Percentiles rank a stretch among this genome's conserved stretches.
Evolutionary conservation across 2,113 vertebrate species (phyloP).

Genomic region (Enhydra lutris): DNA sequence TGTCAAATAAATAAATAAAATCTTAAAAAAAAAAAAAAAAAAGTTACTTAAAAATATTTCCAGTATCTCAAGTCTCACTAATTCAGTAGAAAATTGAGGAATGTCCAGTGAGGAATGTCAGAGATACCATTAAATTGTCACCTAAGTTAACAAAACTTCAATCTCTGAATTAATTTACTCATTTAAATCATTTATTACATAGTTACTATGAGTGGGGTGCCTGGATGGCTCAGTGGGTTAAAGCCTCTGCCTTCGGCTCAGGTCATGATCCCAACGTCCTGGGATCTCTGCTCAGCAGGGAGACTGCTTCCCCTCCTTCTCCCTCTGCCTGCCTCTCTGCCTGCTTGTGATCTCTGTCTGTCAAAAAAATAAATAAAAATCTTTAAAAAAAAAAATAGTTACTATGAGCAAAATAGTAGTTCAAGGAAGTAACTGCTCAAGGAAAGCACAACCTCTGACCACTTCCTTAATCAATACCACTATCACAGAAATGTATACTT

Average conservation of each 20-base stretch:
- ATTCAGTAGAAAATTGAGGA: background rate
- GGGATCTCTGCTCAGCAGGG: too few relatives aligned
- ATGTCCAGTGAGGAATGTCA: background rate
- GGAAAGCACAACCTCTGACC: background rate
- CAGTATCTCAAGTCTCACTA: background rate
- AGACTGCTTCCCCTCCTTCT: too few relatives aligned
- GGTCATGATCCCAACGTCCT: too few relatives aligned
- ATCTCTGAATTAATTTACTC: background rate
- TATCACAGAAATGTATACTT: background rate
- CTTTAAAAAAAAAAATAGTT: background rate
- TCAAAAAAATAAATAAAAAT: too few relatives aligned
- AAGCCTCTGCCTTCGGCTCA: too few relatives aligned
- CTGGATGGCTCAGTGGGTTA: too few relatives aligned
- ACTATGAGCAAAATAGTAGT: background rate
- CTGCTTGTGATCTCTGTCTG: too few relatives aligned
- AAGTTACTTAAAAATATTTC: conserved; percentile 33
- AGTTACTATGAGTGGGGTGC: too few relatives aligned
- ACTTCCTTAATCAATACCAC: background rate
- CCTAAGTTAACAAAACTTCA: background rate
- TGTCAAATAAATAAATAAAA: too few relatives aligned
- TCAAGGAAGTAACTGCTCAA: background rate
- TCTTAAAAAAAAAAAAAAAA: background rate
- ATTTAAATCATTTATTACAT: background rate
- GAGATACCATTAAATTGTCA: background rate
- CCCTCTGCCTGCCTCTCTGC: too few relatives aligned